phyloP scores from a whole-genome alignment of 1,140 invertebrate species.

The Ceratitis capitata region DNA sequence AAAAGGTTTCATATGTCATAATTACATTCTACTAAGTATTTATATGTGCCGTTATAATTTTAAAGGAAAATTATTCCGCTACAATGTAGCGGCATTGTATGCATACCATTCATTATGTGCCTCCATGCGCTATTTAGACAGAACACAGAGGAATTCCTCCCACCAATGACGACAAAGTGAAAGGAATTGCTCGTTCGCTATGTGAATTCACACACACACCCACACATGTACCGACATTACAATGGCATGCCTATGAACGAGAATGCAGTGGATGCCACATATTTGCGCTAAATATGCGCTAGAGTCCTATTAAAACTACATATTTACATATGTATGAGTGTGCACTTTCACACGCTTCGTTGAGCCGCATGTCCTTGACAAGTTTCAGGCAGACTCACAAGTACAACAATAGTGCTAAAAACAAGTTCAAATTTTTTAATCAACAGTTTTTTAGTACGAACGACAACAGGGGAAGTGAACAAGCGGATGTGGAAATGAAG shows the following conservation, averaged over 20 bases:
- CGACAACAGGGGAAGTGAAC: too few species aligned
- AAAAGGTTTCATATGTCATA: not conserved
- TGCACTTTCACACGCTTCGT: slow-evolving; percentile 1
- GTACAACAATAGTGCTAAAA: not conserved
- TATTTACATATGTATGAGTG: not conserved
- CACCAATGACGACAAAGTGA: not conserved
- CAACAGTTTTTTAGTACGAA: not conserved
- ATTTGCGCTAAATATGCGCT: not conserved
- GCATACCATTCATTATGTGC: not conserved
- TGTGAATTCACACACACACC: not conserved
- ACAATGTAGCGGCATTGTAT: not conserved
- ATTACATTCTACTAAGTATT: not conserved
- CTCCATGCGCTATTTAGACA: not conserved
- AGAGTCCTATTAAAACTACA: not conserved
- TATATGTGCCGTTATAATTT: not conserved
- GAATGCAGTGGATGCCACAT: too few species aligned
- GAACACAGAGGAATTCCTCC: not conserved
- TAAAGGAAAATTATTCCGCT: not conserved
- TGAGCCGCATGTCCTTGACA: slow-evolving; percentile 10
- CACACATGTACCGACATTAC: not conserved
- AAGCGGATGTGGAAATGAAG: not conserved
- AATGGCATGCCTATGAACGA: too few species aligned
- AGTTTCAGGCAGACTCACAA: not conserved
- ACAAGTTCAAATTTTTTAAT: slow-evolving; percentile 21
- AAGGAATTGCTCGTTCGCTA: not conserved